phyloP scores from a whole-genome alignment of 2,113 vertebrate species.

The Cottus gobio region DNA sequence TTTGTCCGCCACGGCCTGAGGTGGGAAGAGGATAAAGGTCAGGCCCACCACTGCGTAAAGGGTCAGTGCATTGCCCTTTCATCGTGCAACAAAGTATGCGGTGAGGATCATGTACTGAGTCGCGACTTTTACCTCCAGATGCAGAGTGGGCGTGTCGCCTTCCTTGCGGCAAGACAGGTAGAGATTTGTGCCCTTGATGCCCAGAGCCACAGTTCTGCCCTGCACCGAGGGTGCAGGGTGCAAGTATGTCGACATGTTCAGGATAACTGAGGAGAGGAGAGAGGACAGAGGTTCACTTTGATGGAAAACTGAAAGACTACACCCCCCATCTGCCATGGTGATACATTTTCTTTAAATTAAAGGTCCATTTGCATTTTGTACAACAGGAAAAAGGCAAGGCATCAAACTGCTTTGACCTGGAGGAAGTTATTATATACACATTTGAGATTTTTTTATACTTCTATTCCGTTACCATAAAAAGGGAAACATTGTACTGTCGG shows the following conservation, averaged over 20 bases:
- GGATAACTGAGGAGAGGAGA: constrained; percentile 58
- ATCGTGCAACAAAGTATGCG: background rate
- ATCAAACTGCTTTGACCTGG: background rate
- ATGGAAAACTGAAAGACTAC: background rate
- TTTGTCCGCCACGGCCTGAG: constrained; percentile 51
- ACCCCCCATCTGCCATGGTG: no score
- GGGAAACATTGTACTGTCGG: background rate
- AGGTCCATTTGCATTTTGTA: background rate
- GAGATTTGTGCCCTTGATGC: constrained; percentile 67
- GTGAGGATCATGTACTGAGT: background rate
- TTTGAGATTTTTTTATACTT: background rate
- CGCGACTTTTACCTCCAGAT: constrained; percentile 72
- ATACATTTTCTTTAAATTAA: no score
- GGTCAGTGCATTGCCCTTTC: background rate
- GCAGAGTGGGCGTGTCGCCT: constrained; percentile 46
- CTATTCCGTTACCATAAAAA: background rate
- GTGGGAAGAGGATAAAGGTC: background rate
- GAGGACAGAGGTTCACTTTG: background rate
- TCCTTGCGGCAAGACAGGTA: constrained; percentile 71
- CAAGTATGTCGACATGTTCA: constrained; percentile 75
- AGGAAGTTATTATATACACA: background rate
- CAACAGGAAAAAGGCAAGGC: background rate
- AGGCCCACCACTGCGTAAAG: background rate
- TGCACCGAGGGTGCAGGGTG: background rate
- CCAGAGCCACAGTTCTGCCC: constrained; percentile 65